phyloP scores from a whole-genome alignment of 2,113 vertebrate genomes.

The Tragelaphus strepsiceros region DNA sequence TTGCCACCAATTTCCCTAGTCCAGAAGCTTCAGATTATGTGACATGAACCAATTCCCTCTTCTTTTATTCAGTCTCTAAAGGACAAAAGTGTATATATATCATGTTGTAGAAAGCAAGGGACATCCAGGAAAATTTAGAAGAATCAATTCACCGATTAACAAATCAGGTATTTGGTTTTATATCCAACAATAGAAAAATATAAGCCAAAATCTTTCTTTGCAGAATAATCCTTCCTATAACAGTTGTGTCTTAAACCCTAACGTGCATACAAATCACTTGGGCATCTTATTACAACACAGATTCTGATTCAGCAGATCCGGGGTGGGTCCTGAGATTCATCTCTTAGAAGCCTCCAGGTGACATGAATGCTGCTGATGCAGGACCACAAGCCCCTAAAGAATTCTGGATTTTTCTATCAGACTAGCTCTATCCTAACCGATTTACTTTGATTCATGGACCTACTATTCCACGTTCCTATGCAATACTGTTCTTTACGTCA shows the following conservation, averaged over 20 bases:
- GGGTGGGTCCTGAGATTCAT: not conserved
- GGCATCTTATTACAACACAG: not conserved
- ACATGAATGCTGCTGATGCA: not conserved
- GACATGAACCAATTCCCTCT: not conserved
- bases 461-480: not conserved
- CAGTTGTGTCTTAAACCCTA: not conserved
- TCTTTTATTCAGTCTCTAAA: not conserved
- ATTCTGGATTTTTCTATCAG: not conserved
- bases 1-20: not conserved
- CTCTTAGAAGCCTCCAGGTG: not conserved
- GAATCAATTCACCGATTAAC: not conserved
- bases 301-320: not conserved
- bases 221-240: not conserved
- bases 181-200: not conserved
- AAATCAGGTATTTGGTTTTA: not conserved
- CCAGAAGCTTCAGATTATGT: not conserved
- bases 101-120: not conserved
- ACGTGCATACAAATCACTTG: fast-evolving
- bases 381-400: not conserved
- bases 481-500: not conserved
- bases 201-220: not conserved
- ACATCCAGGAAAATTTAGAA: not conserved
- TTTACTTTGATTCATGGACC: not conserved
- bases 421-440: not conserved
- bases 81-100: not conserved